phyloP scores from a whole-genome alignment of 2,888 invertebrate species.

The Drosophila anceps region DNA sequence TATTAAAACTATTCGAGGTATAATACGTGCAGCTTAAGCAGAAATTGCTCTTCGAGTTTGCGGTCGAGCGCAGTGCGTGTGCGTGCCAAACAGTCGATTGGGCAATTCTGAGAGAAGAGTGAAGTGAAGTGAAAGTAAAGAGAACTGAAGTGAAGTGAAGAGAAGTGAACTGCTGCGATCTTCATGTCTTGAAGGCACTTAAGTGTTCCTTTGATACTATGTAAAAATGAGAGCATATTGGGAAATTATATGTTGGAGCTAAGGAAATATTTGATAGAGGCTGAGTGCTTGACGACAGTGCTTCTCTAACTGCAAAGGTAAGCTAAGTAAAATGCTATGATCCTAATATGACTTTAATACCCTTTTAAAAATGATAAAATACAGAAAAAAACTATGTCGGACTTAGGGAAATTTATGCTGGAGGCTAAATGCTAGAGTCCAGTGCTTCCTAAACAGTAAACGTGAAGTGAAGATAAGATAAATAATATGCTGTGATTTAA shows the following conservation, averaged over 20 bases:
- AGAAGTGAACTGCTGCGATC: not conserved
- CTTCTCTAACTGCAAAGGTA: not conserved
- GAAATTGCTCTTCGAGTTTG: not conserved
- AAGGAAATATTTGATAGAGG: not conserved
- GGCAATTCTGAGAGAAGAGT: not conserved
- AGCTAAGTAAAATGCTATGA: not conserved
- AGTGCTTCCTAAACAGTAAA: not conserved
- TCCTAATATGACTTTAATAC: no score
- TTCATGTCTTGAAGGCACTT: not conserved
- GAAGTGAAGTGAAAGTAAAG: slow-evolving; percentile 3
- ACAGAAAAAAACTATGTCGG: no score
- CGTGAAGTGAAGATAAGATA: slow-evolving; percentile 6
- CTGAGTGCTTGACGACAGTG: no score
- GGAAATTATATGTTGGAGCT: not conserved
- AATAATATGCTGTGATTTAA: not conserved
- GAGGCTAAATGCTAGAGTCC: not conserved
- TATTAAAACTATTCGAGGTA: not conserved
- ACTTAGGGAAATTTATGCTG: not conserved
- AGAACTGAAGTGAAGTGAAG: not conserved
- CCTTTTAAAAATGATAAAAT: no score
- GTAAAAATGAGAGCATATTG: not conserved
- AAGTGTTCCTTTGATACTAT: not conserved
- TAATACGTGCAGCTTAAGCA: not conserved
- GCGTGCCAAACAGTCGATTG: not conserved
- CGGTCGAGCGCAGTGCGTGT: not conserved